These are phyloP conservation scores for Rhinogobius similis DNA, from an alignment of 2,113 vertebrate genomes.

Conservation along the genomic window DNA sequence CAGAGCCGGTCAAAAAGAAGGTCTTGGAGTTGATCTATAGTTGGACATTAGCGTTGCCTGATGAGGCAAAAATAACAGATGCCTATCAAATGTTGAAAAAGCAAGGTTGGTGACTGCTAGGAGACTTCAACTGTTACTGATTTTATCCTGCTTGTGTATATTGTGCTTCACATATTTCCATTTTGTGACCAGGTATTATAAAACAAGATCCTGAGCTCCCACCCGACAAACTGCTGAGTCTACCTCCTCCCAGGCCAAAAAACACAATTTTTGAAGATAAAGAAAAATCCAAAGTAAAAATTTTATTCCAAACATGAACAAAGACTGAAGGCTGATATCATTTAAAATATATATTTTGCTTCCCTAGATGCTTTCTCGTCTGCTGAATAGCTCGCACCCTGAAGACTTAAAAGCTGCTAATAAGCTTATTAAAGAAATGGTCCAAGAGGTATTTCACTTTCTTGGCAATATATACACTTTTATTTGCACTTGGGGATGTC, in stretches of 20 bases:
- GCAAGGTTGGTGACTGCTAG: constrained; percentile 82
- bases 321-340: constrained; percentile 1
- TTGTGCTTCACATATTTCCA: neutral
- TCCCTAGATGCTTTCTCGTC: constrained; percentile 89
- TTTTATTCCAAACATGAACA: neutral
- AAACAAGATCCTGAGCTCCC: constrained; percentile 93
- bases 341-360: too few relatives aligned
- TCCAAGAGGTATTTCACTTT: constrained; percentile 86
- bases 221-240: constrained; percentile 81
- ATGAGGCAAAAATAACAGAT: constrained; percentile 92
- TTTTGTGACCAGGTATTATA: constrained; percentile 84
- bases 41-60: constrained; percentile 91
- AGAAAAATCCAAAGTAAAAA: constrained; percentile 94
- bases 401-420: constrained; percentile 98
- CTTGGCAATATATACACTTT: neutral
- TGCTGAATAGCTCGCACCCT: constrained; percentile 94
- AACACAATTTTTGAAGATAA: constrained; percentile 97
- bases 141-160: neutral
- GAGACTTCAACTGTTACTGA: neutral
- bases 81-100: constrained; percentile 99
- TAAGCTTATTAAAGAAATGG: constrained; percentile 99
- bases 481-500: too few relatives aligned
- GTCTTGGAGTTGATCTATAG: constrained; percentile 95
- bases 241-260: constrained; percentile 88
- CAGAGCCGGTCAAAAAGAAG: constrained; percentile 94